Base-by-base conservation (phyloP, 1,140 invertebrate species). In the Bactericera cockerelli region DNA sequence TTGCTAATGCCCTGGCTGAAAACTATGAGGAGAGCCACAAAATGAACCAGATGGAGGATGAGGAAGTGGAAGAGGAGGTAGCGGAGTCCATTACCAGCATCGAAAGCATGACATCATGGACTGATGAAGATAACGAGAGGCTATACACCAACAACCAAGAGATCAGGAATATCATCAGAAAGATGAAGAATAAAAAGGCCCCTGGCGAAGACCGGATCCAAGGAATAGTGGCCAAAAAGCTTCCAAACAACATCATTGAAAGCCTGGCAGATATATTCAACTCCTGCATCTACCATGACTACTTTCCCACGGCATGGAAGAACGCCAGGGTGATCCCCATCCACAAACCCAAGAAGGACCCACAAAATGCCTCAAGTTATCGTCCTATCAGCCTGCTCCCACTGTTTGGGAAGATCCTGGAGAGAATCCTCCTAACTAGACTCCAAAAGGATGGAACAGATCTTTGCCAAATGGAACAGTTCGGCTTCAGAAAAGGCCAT, bases 191-290 rank as follows among this genome's bases (percentile, higher is more conserved):
- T 49, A n/a, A 16, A 16, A 69, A 71, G 68, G 66, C 69, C 2
- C 66, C 67, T 2, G 67, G 67, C 1, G 58, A 56, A 2, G 69
- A 72, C 42, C 54, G 60, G 28, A 19, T 65, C 65, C 49, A 22
- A 65, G 22, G 58, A 49, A 26, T 54, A 55, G 1, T 56, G 66
- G 2, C 22, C 68, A 3, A 66, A 66, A 65, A 58, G 67, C 22
- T 22, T 68, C 0, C 55, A 61, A 2, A 28, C 53, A 19, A 66
- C 67, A 42, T 62, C n/a, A 28, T 69, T 11, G 61, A 63, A 0
- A 63, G 65, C 55, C 2, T 71, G 2, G 59, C 33, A 21, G 62
- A 67, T 39, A 68, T 71, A 1, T 67, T 69, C 22, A 70, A 70
- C 54, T 59, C 65, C 2, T 63, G 56, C 1, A 26, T 71, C 0